phyloP scores from a whole-genome alignment of 2,888 invertebrate genomes.

The Lithophane ornitopus region DNA sequence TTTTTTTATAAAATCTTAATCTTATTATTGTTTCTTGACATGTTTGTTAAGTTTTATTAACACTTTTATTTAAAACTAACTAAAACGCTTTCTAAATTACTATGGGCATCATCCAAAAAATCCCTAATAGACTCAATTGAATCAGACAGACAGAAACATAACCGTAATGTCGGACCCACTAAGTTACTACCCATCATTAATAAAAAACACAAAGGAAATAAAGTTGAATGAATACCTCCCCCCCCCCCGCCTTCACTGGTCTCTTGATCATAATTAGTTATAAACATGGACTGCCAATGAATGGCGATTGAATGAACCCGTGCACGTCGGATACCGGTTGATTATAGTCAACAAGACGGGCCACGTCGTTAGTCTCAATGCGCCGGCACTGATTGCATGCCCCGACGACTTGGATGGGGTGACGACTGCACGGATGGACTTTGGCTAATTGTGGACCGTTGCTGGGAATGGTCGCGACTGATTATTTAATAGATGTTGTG shows the following conservation, averaged over 20 bases:
- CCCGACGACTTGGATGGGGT: conserved; percentile 41
- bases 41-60: too few species aligned
- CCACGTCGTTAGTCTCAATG: conserved; percentile 58
- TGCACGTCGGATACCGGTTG: conserved; percentile 34
- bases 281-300: conserved; percentile 51
- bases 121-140: neutral
- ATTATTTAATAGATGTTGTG: conserved; percentile 30
- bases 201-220: conserved; percentile 12
- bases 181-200: neutral
- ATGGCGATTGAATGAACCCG: conserved; percentile 56
- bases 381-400: conserved; percentile 56
- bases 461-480: neutral
- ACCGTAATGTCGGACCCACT: neutral
- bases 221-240: neutral
- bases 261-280: conserved; percentile 58
- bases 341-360: conserved; percentile 61
- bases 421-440: conserved; percentile 43
- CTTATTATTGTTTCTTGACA: neutral
- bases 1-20: too few species aligned
- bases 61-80: neutral
- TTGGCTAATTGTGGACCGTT: conserved; percentile 22
- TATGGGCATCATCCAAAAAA: neutral
- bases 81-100: neutral
- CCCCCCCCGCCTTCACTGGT: neutral
- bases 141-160: neutral